Conservation (phyloP, 1,140 invertebrate genomes). For the Homalodisca vitripennis region DNA sequence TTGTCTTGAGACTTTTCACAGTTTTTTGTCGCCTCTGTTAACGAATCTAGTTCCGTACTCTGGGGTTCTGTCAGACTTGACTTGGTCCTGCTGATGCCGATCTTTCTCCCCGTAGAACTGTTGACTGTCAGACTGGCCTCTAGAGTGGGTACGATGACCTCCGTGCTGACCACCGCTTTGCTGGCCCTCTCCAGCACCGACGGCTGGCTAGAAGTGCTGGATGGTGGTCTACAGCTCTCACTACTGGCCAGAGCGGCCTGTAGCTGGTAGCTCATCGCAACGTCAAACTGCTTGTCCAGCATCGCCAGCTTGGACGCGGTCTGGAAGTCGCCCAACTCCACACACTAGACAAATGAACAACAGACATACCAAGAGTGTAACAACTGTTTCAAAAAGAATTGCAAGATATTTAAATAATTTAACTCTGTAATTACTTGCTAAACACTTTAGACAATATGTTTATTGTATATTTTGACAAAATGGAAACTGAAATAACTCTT, state of each 20-base stretch:
- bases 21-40: neutral
- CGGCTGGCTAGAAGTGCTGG: neutral
- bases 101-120: slow-evolving; percentile 46
- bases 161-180: slow-evolving; percentile 26
- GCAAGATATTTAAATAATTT: too few relatives aligned
- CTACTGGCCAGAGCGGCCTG: slow-evolving; percentile 28
- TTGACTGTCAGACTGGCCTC: slow-evolving; percentile 47
- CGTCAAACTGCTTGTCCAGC: slow-evolving; percentile 49
- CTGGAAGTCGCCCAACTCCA: slow-evolving; percentile 51
- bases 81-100: slow-evolving; percentile 44
- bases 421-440: too few relatives aligned
- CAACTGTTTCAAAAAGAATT: too few relatives aligned
- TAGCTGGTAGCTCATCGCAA: slow-evolving; percentile 50
- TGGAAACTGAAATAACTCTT: too few relatives aligned
- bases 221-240: neutral
- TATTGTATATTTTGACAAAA: too few relatives aligned
- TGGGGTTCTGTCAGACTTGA: neutral
- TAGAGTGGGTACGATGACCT: slow-evolving; percentile 39
- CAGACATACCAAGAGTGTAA: too few relatives aligned
- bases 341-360: slow-evolving; percentile 39
- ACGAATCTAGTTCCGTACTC: neutral
- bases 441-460: too few relatives aligned
- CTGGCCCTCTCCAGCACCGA: slow-evolving; percentile 19
- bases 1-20: neutral
- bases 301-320: slow-evolving; percentile 44